Percentiles rank a stretch among this genome's conserved stretches.
phyloP scores from a whole-genome alignment of 2,888 invertebrate species.

The Platycnemis pennipes region DNA sequence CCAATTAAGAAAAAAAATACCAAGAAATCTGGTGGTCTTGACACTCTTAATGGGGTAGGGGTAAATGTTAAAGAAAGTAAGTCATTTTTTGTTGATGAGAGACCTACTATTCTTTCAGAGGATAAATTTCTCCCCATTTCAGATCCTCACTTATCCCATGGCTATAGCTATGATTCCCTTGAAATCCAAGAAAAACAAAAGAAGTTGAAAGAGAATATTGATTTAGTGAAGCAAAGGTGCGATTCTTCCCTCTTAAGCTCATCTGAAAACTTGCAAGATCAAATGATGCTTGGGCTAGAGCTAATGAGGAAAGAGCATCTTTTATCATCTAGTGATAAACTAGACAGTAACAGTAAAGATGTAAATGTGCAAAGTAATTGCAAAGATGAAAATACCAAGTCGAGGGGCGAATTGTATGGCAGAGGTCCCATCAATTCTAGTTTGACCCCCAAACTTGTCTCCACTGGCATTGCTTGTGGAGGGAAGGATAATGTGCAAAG shows the following conservation, averaged over 20 bases:
- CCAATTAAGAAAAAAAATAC: neutral
- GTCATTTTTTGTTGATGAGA: neutral
- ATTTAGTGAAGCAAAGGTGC: neutral
- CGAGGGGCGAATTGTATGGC: neutral
- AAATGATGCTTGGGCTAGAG: slow-evolving; percentile 57
- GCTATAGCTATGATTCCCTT: slow-evolving; percentile 40
- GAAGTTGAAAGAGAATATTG: neutral
- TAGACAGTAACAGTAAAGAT: neutral
- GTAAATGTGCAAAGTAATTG: neutral
- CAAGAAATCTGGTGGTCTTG: neutral
- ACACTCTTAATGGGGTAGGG: neutral
- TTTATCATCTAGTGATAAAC: neutral
- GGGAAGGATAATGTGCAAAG: neutral
- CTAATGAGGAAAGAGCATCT: slow-evolving; percentile 35
- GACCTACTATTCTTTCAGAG: neutral
- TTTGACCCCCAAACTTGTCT: neutral
- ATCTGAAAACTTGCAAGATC: slow-evolving; percentile 48
- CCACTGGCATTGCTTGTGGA: neutral
- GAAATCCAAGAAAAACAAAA: slow-evolving; percentile 23
- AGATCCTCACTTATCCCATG: slow-evolving; percentile 27
- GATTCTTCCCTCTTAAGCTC: neutral
- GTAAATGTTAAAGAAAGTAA: neutral
- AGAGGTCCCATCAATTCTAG: neutral
- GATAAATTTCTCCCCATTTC: slow-evolving; percentile 26
- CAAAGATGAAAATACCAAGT: neutral